A percentile compares a stretch with the other conserved stretches of the same genome.
phyloP scores from a whole-genome alignment of 1,140 invertebrate genomes.

The Caenorhabditis briggsae region DNA sequence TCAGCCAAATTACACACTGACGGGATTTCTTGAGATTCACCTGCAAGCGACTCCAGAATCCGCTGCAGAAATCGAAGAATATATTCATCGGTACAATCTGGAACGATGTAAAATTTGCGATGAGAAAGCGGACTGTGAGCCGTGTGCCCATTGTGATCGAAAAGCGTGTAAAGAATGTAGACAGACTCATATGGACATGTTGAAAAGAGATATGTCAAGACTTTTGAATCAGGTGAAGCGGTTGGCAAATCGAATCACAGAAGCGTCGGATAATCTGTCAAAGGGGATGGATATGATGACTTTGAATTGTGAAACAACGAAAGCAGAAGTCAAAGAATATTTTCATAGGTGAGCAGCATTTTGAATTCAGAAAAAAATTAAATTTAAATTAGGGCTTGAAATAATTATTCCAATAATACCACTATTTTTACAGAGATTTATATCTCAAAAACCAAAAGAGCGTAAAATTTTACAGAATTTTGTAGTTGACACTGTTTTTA shows the following conservation, averaged over 20 bases:
- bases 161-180: slow-evolving; percentile 89
- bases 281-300: slow-evolving; percentile 73
- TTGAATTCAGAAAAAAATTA: not conserved
- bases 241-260: slow-evolving; percentile 73
- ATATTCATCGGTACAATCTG: slow-evolving; percentile 77
- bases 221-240: slow-evolving; percentile 81
- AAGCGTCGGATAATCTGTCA: slow-evolving; percentile 71
- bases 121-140: slow-evolving; percentile 90
- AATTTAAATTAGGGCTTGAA: not conserved
- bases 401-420: too few species aligned
- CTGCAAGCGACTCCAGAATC: slow-evolving; percentile 92
- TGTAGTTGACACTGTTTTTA: too few species aligned
- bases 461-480: too few species aligned
- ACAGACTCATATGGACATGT: slow-evolving; percentile 92
- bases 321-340: slow-evolving; percentile 76
- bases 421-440: too few species aligned
- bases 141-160: slow-evolving; percentile 93
- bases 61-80: slow-evolving; percentile 81
- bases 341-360: slow-evolving; percentile 66
- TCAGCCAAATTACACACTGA: slow-evolving; percentile 94
- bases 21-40: slow-evolving; percentile 93
- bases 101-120: slow-evolving; percentile 83
- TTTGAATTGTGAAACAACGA: slow-evolving; percentile 75
- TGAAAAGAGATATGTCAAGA: slow-evolving; percentile 90
- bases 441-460: too few species aligned